Evolutionary conservation across 2,888 invertebrate genomes (phyloP).

Genomic region (Nematopogon swammerdamellus): DNA sequence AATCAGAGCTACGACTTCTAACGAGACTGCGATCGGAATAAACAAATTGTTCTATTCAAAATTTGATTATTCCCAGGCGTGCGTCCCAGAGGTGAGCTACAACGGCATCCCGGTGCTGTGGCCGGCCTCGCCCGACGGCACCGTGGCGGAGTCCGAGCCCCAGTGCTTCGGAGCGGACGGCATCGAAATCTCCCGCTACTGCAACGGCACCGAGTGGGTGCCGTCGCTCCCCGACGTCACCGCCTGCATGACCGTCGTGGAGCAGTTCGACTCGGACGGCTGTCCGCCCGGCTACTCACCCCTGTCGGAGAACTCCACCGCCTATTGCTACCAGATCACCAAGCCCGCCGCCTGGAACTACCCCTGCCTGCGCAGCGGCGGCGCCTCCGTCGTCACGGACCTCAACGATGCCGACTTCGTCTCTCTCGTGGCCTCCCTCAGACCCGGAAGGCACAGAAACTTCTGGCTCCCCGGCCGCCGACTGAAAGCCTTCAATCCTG

Average conservation of each 20-base stretch:
- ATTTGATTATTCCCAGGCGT: constrained; percentile 22
- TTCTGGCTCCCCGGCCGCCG: constrained; percentile 51
- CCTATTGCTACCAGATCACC: constrained; percentile 33
- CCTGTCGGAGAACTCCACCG: constrained; percentile 24
- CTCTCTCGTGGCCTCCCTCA: constrained; percentile 27
- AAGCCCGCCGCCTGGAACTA: constrained; percentile 26
- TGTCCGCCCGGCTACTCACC: constrained; percentile 34
- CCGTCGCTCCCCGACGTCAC: constrained; percentile 22
- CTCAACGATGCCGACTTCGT: constrained; percentile 23
- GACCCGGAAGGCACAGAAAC: constrained; percentile 18
- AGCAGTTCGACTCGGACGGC: constrained; percentile 22
- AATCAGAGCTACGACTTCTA: no score
- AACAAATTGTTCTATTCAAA: no score
- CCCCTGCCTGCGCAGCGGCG: constrained; percentile 38
- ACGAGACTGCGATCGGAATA: no score
- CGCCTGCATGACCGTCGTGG: constrained; percentile 24
- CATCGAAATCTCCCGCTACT: constrained; percentile 13
- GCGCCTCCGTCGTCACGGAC: constrained; percentile 35
- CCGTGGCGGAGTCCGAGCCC: constrained; percentile 7
- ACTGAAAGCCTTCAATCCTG: constrained; percentile 31
- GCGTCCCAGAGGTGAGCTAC: constrained; percentile 27
- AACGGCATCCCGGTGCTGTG: constrained; percentile 30
- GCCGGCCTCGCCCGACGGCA: constrained; percentile 12
- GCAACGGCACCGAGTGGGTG: constrained; percentile 27
- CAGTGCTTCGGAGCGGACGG: constrained; percentile 6